phyloP scores from a whole-genome alignment of 2,888 invertebrate species.

The Helleia helle region DNA sequence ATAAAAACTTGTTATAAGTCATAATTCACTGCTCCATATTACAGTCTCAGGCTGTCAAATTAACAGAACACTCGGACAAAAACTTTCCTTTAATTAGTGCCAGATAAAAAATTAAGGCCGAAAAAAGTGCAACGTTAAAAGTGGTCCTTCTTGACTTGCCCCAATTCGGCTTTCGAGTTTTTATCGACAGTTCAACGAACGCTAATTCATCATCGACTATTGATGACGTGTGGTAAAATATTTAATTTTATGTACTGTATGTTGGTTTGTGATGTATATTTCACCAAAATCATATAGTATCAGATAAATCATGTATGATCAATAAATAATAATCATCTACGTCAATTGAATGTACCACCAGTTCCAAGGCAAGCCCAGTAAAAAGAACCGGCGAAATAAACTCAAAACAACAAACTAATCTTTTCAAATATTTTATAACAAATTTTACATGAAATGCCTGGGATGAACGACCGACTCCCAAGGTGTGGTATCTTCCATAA shows the following conservation, averaged over 20 bases:
- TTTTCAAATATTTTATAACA: too few species aligned
- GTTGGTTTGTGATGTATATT: neutral
- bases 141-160: slow-evolving; percentile 39
- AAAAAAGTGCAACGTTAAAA: slow-evolving; percentile 35
- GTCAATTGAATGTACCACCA: too few species aligned
- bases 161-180: slow-evolving; percentile 46
- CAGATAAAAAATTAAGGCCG: slow-evolving; percentile 34
- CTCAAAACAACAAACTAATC: too few species aligned
- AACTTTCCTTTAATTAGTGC: slow-evolving; percentile 37
- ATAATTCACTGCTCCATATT: neutral
- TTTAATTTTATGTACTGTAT: neutral
- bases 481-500: too few species aligned
- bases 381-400: too few species aligned
- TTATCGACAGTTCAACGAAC: slow-evolving; percentile 33
- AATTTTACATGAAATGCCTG: too few species aligned
- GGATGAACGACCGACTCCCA: too few species aligned
- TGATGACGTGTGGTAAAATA: neutral
- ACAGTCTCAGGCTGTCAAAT: slow-evolving; percentile 9
- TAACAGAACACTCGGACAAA: slow-evolving; percentile 15
- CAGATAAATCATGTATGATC: too few species aligned
- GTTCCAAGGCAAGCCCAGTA: too few species aligned
- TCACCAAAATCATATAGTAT: too few species aligned
- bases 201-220: slow-evolving; percentile 6
- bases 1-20: too few species aligned
- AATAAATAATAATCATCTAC: too few species aligned